Conservation (phyloP, 2,113 vertebrate species). For the Caranx melampygus region DNA sequence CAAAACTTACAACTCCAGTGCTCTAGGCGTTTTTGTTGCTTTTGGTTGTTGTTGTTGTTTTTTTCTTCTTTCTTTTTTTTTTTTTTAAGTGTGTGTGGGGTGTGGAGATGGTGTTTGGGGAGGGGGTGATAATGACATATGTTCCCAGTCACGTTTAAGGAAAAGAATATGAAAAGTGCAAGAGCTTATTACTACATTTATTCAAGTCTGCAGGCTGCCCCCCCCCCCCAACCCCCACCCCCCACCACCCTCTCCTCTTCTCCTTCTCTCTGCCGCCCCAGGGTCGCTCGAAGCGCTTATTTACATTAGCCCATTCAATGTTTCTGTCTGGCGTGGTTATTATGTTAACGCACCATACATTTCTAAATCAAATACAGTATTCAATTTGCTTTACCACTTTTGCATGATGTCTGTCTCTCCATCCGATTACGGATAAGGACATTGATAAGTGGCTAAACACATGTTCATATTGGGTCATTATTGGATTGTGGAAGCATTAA, state of each 20-base stretch:
- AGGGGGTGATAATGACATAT: slow-evolving; percentile 72
- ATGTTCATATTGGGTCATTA: slow-evolving; percentile 71
- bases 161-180: slow-evolving; percentile 86
- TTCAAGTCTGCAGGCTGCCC: slow-evolving; percentile 28
- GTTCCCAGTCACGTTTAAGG: slow-evolving; percentile 89
- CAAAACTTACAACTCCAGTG: slow-evolving; percentile 85
- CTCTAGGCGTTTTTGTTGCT: slow-evolving; percentile 82
- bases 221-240: not conserved
- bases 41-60: slow-evolving; percentile 67
- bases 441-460: slow-evolving; percentile 72
- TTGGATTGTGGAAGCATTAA: slow-evolving; percentile 73
- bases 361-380: slow-evolving; percentile 98
- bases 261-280: slow-evolving; percentile 71
- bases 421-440: slow-evolving; percentile 69
- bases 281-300: slow-evolving; percentile 90
- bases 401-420: slow-evolving; percentile 79
- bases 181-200: slow-evolving; percentile 82
- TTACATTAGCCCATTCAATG: slow-evolving; percentile 81
- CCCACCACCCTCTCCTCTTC: too few relatives aligned
- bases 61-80: slow-evolving; percentile 6
- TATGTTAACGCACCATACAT: slow-evolving; percentile 96
- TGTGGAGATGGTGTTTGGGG: not conserved
- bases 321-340: slow-evolving; percentile 93
- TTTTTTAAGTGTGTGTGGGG: too few relatives aligned
- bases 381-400: slow-evolving; percentile 90